Evolutionary conservation across 2,888 invertebrate genomes (phyloP).

Genomic region (Argyresthia goedartella): DNA sequence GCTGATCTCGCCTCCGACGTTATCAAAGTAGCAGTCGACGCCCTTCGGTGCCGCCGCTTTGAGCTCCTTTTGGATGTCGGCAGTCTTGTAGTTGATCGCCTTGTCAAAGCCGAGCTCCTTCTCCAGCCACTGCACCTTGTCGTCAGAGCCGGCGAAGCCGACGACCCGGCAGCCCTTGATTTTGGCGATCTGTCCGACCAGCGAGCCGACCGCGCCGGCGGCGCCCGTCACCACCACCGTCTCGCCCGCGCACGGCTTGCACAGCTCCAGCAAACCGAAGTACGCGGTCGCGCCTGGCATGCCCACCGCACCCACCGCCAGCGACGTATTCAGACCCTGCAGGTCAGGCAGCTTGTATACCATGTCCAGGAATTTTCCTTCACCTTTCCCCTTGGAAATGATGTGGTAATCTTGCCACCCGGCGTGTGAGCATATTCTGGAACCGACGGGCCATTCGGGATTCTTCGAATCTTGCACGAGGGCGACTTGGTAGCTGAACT

Average conservation of each 20-base stretch:
- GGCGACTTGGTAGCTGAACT: constrained; percentile 5
- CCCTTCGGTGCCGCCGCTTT: constrained; percentile 76
- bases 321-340: constrained; percentile 45
- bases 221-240: constrained; percentile 74
- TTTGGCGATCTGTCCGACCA: constrained; percentile 78
- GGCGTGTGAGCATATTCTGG: constrained; percentile 57
- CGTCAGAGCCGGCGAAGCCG: constrained; percentile 79
- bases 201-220: constrained; percentile 76
- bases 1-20: constrained; percentile 75
- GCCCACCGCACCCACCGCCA: constrained; percentile 65
- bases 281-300: constrained; percentile 76
- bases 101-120: constrained; percentile 76
- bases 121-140: constrained; percentile 77
- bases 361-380: not conserved
- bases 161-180: constrained; percentile 74
- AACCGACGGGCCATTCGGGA: constrained; percentile 65
- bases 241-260: constrained; percentile 73
- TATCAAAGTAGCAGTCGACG: constrained; percentile 83
- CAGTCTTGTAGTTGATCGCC: constrained; percentile 80
- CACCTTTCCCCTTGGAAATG: not conserved
- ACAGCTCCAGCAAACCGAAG: constrained; percentile 73
- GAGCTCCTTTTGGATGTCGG: constrained; percentile 62
- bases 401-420: constrained; percentile 72
- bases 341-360: constrained; percentile 43
- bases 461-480: constrained; percentile 22